Evolutionary conservation across 2,113 vertebrate genomes (phyloP).

Genomic region (Etia nguti): DNA sequence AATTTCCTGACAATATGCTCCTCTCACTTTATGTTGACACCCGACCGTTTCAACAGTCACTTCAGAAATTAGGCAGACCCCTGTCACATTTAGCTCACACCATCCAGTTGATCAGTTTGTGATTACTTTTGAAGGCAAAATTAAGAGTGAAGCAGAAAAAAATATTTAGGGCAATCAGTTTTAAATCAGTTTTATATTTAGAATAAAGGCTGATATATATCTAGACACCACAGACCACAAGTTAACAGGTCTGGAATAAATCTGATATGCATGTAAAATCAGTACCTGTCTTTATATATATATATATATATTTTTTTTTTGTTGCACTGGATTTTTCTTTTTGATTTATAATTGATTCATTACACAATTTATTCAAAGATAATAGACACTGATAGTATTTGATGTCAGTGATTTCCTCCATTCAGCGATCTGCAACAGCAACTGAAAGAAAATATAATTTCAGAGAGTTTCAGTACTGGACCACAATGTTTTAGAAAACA

Average conservation of each 20-base stretch:
- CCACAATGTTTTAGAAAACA: background rate
- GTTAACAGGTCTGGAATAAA: background rate
- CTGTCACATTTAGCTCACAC: background rate
- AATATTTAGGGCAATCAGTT: background rate
- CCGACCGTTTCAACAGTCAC: background rate
- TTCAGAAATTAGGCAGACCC: background rate
- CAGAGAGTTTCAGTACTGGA: background rate
- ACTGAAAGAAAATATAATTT: background rate
- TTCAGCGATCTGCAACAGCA: background rate
- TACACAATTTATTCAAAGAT: background rate
- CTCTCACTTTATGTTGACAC: background rate
- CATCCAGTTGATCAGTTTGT: rapidly evolving
- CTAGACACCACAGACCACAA: background rate
- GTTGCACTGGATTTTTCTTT: background rate
- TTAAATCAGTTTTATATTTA: background rate
- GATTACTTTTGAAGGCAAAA: background rate
- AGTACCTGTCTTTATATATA: background rate
- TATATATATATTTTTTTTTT: too few relatives aligned
- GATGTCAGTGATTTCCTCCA: background rate
- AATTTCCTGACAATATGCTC: background rate
- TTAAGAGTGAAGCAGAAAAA: background rate
- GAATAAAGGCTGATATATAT: background rate
- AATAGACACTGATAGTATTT: background rate
- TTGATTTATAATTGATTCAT: background rate
- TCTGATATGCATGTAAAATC: background rate